Percentiles rank a stretch among this genome's conserved stretches.
Conservation (phyloP, 1,140 invertebrate species). For the Drosophila trapezifrons region DNA sequence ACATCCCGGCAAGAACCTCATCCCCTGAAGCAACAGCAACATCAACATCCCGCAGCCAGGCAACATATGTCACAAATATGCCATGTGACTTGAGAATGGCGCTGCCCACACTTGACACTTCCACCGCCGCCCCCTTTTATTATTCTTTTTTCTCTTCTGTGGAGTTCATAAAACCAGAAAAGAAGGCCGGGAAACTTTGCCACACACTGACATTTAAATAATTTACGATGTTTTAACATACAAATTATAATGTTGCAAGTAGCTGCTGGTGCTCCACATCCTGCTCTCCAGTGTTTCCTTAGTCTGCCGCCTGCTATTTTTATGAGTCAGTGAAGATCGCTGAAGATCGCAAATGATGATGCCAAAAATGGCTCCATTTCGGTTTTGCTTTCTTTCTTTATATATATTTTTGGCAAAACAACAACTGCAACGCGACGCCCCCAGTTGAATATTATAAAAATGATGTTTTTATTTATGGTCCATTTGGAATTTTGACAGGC, state of each 20-base stretch:
- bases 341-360: conserved; percentile 30
- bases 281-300: conserved; percentile 35
- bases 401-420: conserved; percentile 66
- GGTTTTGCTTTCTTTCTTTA: conserved; percentile 23
- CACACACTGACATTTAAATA: conserved; percentile 77
- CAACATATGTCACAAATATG: conserved; percentile 77
- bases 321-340: conserved; percentile 60
- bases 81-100: conserved; percentile 46
- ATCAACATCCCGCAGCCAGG: conserved; percentile 16
- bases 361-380: conserved; percentile 69
- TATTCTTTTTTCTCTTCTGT: background rate
- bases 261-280: conserved; percentile 33
- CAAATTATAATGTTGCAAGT: conserved; percentile 83
- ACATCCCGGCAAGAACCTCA: conserved; percentile 6
- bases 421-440: conserved; percentile 37
- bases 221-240: conserved; percentile 84
- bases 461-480: conserved; percentile 83
- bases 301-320: conserved; percentile 70
- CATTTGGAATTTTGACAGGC: conserved; percentile 82
- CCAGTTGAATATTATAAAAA: conserved; percentile 69
- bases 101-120: conserved; percentile 75
- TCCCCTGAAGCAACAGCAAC: background rate
- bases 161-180: conserved; percentile 48
- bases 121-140: conserved; percentile 32
- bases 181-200: conserved; percentile 32